phyloP scores from a whole-genome alignment of 1,140 invertebrate species.

The Formica exsecta region DNA sequence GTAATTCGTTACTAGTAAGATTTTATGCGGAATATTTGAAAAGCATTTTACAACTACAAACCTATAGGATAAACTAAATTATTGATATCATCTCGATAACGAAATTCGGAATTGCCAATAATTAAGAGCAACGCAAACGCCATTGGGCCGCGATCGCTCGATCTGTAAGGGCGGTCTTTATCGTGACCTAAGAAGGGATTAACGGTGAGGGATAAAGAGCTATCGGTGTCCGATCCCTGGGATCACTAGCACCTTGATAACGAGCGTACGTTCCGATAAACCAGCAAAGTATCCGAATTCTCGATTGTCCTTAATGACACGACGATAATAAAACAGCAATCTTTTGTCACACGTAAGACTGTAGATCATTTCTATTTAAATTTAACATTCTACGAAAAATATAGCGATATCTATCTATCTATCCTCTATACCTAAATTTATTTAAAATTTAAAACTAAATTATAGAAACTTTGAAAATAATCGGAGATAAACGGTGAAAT shows the following conservation, averaged over 20 bases:
- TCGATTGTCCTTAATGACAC: slow-evolving; percentile 49
- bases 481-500: neutral
- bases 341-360: slow-evolving; percentile 17
- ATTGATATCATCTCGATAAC: neutral
- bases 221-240: slow-evolving; percentile 76
- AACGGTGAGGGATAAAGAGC: slow-evolving; percentile 82
- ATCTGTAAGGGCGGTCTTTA: slow-evolving; percentile 78
- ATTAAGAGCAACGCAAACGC: slow-evolving; percentile 60
- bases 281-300: slow-evolving; percentile 18
- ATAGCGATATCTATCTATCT: neutral
- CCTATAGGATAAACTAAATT: neutral
- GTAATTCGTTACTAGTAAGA: neutral
- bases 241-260: slow-evolving; percentile 82
- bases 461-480: neutral
- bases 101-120: slow-evolving; percentile 56
- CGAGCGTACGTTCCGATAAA: slow-evolving; percentile 79
- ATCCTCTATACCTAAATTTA: too few species aligned
- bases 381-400: neutral
- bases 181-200: slow-evolving; percentile 82
- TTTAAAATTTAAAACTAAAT: neutral
- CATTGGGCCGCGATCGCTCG: slow-evolving; percentile 49
- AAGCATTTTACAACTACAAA: neutral
- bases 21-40: neutral
- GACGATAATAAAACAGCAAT: slow-evolving; percentile 57
- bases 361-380: neutral